phyloP scores from a whole-genome alignment of 2,113 vertebrate genomes.

The Pterocles gutturalis region DNA sequence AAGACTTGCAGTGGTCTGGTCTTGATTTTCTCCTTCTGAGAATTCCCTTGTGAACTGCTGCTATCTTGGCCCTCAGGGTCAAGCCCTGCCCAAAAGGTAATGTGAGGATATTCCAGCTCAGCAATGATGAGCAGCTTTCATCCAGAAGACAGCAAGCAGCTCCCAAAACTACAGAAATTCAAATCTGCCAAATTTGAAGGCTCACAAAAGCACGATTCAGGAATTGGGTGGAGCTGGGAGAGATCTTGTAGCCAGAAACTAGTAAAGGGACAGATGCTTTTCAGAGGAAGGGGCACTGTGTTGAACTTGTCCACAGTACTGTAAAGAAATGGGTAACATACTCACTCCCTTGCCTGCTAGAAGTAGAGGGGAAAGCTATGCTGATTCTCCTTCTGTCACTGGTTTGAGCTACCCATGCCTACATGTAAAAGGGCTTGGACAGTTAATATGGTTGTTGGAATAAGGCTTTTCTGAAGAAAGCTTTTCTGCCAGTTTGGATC shows the following conservation, averaged over 20 bases:
- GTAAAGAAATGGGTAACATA: background rate
- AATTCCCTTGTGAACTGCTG: background rate
- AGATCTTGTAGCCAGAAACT: background rate
- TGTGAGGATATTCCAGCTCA: background rate
- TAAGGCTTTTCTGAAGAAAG: background rate
- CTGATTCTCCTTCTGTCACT: background rate
- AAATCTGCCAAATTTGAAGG: background rate
- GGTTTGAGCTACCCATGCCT: background rate
- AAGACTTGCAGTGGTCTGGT: background rate
- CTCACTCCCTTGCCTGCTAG: background rate
- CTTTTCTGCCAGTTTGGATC: background rate
- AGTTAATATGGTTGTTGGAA: background rate
- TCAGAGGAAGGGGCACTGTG: background rate
- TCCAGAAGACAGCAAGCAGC: background rate
- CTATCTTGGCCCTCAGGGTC: background rate
- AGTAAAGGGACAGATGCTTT: background rate
- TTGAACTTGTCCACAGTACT: background rate
- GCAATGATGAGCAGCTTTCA: background rate
- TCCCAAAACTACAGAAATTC: background rate
- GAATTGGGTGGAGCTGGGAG: background rate
- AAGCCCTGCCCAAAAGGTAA: background rate
- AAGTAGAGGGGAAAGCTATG: background rate
- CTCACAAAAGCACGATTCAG: background rate
- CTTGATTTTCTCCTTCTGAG: constrained; percentile 19
- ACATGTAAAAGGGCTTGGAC: background rate